These are phyloP conservation scores for Orius insidiosus DNA, from an alignment of 1,140 invertebrate species.

Conservation along the genomic window DNA sequence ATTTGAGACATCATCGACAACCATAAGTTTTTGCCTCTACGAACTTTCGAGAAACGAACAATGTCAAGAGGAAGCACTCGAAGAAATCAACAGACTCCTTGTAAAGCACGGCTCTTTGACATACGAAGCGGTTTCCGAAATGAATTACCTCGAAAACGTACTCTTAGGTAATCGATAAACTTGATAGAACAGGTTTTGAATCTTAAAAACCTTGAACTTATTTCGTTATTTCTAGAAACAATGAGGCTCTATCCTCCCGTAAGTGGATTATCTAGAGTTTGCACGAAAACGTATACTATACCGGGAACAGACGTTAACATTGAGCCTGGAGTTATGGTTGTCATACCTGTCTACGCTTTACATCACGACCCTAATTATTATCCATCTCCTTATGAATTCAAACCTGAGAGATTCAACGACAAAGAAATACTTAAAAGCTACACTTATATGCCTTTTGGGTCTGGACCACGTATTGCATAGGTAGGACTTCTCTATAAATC, in stretches of 20 bases:
- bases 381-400: conserved; percentile 25
- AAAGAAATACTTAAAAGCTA: conserved; percentile 16
- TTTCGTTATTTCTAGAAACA: conserved; percentile 26
- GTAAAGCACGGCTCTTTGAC: conserved; percentile 27
- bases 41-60: conserved; percentile 23
- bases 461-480: conserved; percentile 41
- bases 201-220: not conserved
- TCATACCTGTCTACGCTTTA: conserved; percentile 26
- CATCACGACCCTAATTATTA: conserved; percentile 26
- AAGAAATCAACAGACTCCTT: conserved; percentile 34
- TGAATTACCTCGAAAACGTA: conserved; percentile 38
- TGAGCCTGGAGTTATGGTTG: conserved; percentile 24
- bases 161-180: conserved; percentile 31
- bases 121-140: conserved; percentile 33
- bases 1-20: conserved; percentile 17
- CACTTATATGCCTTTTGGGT: conserved; percentile 37
- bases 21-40: conserved; percentile 16
- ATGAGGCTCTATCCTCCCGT: conserved; percentile 35
- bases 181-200: too few relatives aligned
- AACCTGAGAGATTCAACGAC: conserved; percentile 26
- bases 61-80: conserved; percentile 30
- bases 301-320: conserved; percentile 17
- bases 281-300: conserved; percentile 27
- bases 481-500: conserved; percentile 20
- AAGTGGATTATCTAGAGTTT: conserved; percentile 27